phyloP scores from a whole-genome alignment of 2,888 invertebrate genomes.

The Nephrocerus scutellatus region DNA sequence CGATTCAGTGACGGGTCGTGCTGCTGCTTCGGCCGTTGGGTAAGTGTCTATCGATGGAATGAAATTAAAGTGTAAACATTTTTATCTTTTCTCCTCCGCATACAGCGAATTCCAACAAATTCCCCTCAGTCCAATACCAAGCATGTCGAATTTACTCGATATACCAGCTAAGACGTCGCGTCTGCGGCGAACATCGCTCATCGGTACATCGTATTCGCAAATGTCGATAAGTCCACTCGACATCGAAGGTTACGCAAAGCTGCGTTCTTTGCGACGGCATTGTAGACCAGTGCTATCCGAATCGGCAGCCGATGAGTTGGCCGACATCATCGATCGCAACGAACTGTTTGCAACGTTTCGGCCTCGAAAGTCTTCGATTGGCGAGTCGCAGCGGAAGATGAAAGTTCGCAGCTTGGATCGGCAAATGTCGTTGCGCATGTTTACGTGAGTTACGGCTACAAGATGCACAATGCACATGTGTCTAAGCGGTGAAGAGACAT shows the following conservation, averaged over 20 bases:
- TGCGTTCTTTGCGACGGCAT: slow-evolving; percentile 61
- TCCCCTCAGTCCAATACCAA: slow-evolving; percentile 82
- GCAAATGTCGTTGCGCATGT: slow-evolving; percentile 36
- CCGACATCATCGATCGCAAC: slow-evolving; percentile 48
- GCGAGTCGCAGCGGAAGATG: slow-evolving; percentile 38
- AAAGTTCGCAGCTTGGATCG: slow-evolving; percentile 45
- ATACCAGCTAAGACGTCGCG: slow-evolving; percentile 40
- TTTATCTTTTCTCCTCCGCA: slow-evolving; percentile 5
- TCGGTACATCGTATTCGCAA: slow-evolving; percentile 36
- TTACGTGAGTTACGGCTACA: slow-evolving; percentile 31
- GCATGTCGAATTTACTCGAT: slow-evolving; percentile 65
- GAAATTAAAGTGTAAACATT: not conserved
- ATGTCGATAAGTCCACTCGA: slow-evolving; percentile 63
- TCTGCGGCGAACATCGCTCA: slow-evolving; percentile 37
- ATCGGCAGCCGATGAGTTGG: slow-evolving; percentile 54
- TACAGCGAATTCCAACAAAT: slow-evolving; percentile 62
- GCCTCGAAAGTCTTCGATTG: slow-evolving; percentile 36
- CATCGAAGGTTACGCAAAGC: slow-evolving; percentile 67
- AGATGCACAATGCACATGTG: not conserved
- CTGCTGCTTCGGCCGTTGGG: slow-evolving; percentile 56
- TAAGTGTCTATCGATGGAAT: slow-evolving; percentile 32
- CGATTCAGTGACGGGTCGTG: slow-evolving; percentile 63
- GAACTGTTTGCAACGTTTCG: slow-evolving; percentile 30
- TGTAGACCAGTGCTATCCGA: slow-evolving; percentile 62
- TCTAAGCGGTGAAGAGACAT: not conserved